A percentile compares a stretch with the other conserved stretches of the same genome.
Conservation (phyloP, 64 coral and sea anemone genomes). For the Actinia tenebrosa region DNA sequence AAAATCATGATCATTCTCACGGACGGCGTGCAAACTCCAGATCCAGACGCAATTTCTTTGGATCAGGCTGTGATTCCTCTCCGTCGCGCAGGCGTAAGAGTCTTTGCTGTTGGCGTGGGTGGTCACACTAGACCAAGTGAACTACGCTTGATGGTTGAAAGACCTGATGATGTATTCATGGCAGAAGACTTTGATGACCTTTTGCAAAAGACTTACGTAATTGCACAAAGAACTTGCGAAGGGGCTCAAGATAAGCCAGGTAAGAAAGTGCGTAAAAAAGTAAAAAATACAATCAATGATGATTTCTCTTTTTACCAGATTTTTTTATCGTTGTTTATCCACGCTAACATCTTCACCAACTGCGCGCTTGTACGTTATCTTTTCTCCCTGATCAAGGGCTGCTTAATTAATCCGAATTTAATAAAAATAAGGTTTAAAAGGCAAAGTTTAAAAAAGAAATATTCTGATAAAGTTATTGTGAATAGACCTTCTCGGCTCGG, state of each 20-base stretch:
- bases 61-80: constrained; percentile 42
- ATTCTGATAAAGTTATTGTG: too few species aligned
- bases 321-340: too few species aligned
- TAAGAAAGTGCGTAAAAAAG: background rate
- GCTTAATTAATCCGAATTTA: too few species aligned
- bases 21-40: constrained; percentile 66
- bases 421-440: too few species aligned
- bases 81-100: constrained; percentile 33
- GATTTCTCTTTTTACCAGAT: too few species aligned
- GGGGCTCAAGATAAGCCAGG: background rate
- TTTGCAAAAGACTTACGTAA: constrained; percentile 10
- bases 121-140: constrained; percentile 5
- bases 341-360: too few species aligned
- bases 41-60: constrained; percentile 45
- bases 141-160: constrained; percentile 21
- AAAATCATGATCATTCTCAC: constrained; percentile 60
- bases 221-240: constrained; percentile 27
- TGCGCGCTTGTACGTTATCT: too few species aligned
- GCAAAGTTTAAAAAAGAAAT: too few species aligned
- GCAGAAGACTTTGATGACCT: constrained; percentile 46
- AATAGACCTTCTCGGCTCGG: too few species aligned
- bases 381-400: too few species aligned
- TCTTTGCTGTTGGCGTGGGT: constrained; percentile 61
- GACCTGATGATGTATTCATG: constrained; percentile 34
- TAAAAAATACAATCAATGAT: too few species aligned